Conservation (phyloP, 2,113 vertebrate genomes). For the Rhea americana region DNA sequence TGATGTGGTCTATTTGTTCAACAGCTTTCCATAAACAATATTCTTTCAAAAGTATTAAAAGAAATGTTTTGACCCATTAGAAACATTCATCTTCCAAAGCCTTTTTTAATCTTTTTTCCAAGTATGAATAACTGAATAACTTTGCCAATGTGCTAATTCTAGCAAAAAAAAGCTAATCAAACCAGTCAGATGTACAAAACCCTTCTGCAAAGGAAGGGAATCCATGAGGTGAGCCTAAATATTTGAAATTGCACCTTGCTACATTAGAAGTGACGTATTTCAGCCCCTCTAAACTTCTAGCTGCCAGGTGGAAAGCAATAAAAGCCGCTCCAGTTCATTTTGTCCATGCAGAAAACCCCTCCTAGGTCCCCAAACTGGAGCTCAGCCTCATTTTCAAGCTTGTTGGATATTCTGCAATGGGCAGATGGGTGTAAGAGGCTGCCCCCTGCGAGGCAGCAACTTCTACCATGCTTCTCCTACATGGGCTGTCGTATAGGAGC, state of each 20-base stretch:
- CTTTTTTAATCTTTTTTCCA: neutral
- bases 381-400: neutral
- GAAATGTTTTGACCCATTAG: neutral
- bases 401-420: neutral
- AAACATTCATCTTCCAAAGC: neutral
- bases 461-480: neutral
- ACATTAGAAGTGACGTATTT: neutral
- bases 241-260: neutral
- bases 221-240: neutral
- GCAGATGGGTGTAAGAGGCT: neutral
- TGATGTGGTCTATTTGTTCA: neutral
- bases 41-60: neutral
- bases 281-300: neutral
- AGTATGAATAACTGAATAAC: neutral
- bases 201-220: neutral
- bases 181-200: neutral
- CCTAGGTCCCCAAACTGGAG: neutral
- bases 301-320: neutral
- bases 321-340: neutral
- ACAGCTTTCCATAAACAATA: neutral
- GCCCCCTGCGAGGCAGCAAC: neutral
- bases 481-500: neutral
- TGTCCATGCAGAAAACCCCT: neutral
- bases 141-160: neutral
- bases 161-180: neutral